Percentiles rank a stretch among this genome's conserved stretches.
These are phyloP conservation scores for Gryon sp. DNA, from an alignment of 1,140 invertebrate species.

Conservation along the genomic window DNA sequence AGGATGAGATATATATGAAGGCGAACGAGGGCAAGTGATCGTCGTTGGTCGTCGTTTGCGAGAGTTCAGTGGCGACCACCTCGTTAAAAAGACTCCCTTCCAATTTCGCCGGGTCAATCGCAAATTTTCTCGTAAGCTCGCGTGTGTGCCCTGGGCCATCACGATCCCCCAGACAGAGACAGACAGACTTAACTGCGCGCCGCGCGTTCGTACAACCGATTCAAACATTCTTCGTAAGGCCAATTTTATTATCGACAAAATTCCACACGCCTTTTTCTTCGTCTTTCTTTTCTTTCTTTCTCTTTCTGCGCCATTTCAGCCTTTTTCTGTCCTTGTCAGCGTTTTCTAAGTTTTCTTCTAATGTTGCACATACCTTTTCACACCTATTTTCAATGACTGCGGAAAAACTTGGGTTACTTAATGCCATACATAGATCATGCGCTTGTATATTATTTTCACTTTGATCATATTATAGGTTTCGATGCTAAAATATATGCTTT, in stretches of 20 bases:
- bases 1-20: slow-evolving; percentile 26
- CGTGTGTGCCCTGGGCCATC: slow-evolving; percentile 79
- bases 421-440: no score
- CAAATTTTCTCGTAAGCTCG: slow-evolving; percentile 79
- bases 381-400: slow-evolving; percentile 14
- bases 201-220: slow-evolving; percentile 76
- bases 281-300: slow-evolving; percentile 8
- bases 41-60: no score
- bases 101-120: slow-evolving; percentile 79
- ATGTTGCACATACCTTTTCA: not conserved
- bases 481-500: no score
- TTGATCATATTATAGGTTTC: no score
- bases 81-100: slow-evolving; percentile 75
- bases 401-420: no score
- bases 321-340: not conserved
- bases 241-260: slow-evolving; percentile 77
- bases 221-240: slow-evolving; percentile 76
- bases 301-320: not conserved
- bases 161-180: no score
- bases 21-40: slow-evolving; percentile 15
- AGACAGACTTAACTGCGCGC: slow-evolving; percentile 75
- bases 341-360: not conserved
- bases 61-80: slow-evolving; percentile 72
- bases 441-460: no score
- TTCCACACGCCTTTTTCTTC: slow-evolving; percentile 65